Base-by-base conservation (phyloP, 2,113 vertebrate genomes). In the Oreocharis arfaki region DNA sequence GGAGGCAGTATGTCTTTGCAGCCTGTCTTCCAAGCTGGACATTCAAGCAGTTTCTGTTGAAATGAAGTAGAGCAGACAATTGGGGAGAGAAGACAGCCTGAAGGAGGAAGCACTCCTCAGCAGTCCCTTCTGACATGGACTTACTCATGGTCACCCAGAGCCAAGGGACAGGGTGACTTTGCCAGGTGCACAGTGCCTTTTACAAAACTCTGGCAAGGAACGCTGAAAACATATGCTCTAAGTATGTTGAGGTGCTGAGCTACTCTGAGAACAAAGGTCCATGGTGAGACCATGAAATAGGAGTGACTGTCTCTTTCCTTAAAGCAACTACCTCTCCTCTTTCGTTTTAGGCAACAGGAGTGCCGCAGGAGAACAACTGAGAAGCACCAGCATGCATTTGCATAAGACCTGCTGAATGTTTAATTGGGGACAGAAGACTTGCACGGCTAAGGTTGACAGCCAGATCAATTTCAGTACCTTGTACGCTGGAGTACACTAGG, bases 331-430 rank as follows among this genome's bases (percentile, higher is more conserved):
- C 44, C 19, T 93, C 11, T 95, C 11, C 46, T 93, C 67, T 94
- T 70, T 85, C n/a, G 74, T 95, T 96, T 74, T 49, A 99, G 99
- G 98, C 97, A n/a, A 96, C 95, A 24, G 96, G 96, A 69, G 68
- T 97, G 70, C 98, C 98, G 0, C 98, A 99, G 87, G 99, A 99
- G 96, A 99, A 99, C 98, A 99, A 99, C 98, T 99, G 97, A 98
- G 77, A 67, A 87, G 69, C 42, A 70, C 69, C 74, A 82, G 18
- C 60, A 19, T 0, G 0, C 4, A 2, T 86, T 88, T 87, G 39
- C 42, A 1, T 69, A 82, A 80, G 87, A 84, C 86, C 73, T 77
- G 44, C 86, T 87, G 92, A 95, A 96, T 88, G 46, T 97, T 95
- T 93, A 88, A 68, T 60, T 17, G 26, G 83, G 89, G 89, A 84